A percentile compares a stretch with the other conserved stretches of the same genome.
Conservation (phyloP, 2,888 invertebrate genomes). For the Pediacus dermestoides region DNA sequence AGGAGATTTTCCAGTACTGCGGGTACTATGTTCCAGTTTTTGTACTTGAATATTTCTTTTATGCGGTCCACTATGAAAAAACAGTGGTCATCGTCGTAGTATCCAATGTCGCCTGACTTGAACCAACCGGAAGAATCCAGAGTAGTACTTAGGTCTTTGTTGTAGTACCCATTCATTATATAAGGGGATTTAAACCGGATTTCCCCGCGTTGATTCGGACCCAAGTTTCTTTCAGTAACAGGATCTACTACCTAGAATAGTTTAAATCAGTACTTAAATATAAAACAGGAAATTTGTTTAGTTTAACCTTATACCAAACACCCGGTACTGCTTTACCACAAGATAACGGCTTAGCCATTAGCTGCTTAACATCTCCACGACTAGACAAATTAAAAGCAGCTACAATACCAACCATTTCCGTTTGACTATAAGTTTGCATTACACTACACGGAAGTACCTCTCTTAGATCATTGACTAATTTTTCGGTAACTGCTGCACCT, state of each 20-base stretch:
- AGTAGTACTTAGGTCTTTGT: conserved; percentile 45
- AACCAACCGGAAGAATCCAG: conserved; percentile 50
- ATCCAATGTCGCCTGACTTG: conserved; percentile 52
- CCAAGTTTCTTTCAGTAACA: conserved; percentile 48
- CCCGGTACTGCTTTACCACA: not conserved
- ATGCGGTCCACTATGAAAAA: conserved; percentile 50
- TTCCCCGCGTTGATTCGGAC: conserved; percentile 53
- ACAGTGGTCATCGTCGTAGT: conserved; percentile 50
- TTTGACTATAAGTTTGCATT: no score
- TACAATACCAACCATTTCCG: not conserved
- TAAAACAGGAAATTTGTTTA: not conserved
- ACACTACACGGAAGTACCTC: no score
- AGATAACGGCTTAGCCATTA: not conserved
- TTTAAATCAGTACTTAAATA: not conserved
- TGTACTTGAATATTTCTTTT: conserved; percentile 52
- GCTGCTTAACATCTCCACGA: not conserved
- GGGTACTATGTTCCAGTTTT: conserved; percentile 59
- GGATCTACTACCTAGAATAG: conserved; percentile 52
- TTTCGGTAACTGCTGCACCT: no score
- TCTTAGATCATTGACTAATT: no score
- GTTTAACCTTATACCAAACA: not conserved
- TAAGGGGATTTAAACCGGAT: conserved; percentile 47
- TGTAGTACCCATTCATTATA: conserved; percentile 50
- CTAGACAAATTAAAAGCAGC: not conserved
- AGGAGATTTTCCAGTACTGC: conserved; percentile 74